phyloP scores from a whole-genome alignment of 1,140 invertebrate genomes.

The Drosophila kepulauana region DNA sequence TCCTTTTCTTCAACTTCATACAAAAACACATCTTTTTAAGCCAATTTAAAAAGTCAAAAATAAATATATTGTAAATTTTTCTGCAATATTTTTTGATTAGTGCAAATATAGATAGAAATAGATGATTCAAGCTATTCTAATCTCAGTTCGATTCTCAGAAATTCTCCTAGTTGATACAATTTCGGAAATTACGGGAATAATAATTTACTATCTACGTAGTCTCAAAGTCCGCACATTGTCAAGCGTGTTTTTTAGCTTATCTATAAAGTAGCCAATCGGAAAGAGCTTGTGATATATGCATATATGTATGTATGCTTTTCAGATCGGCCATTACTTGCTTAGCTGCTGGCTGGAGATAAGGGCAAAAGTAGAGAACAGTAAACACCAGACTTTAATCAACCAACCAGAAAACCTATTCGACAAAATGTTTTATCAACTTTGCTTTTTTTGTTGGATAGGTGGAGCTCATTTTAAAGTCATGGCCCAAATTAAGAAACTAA shows the following conservation, averaged over 20 bases:
- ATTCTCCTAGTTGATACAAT: no score
- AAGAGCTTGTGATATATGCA: background rate
- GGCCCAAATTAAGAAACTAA: constrained; percentile 39
- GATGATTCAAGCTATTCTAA: no score
- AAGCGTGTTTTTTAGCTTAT: background rate
- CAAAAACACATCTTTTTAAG: no score
- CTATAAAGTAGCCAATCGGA: constrained; percentile 25
- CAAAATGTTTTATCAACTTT: constrained; percentile 15
- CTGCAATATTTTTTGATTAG: no score
- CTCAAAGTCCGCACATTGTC: background rate
- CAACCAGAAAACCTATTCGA: constrained; percentile 62
- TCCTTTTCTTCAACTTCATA: no score
- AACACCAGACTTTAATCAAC: constrained; percentile 44
- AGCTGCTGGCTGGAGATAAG: constrained; percentile 29
- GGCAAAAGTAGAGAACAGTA: constrained; percentile 19
- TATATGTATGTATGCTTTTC: constrained; percentile 5
- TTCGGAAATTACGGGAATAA: no score
- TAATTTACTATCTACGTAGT: background rate
- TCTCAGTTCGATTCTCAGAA: no score
- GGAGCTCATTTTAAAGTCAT: constrained; percentile 70
- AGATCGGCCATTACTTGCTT: constrained; percentile 41
- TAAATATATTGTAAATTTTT: no score
- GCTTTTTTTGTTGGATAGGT: constrained; percentile 45
- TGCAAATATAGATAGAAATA: no score
- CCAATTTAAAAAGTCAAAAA: no score